Evolutionary conservation across 1,140 invertebrate species (phyloP).

Genomic region (Conus betulinus): DNA sequence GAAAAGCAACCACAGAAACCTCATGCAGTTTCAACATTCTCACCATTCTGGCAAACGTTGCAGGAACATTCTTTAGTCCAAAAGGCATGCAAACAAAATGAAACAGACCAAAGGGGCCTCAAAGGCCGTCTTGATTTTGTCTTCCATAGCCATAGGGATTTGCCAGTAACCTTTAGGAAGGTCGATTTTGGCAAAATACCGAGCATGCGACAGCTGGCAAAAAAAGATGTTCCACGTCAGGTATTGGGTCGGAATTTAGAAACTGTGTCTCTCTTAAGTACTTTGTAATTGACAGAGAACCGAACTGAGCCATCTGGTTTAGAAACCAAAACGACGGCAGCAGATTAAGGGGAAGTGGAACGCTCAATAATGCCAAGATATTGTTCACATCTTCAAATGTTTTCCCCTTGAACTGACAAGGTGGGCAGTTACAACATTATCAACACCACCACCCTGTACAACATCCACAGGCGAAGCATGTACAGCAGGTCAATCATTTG

Average conservation of each 20-base stretch:
- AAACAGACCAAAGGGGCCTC: conserved; percentile 33
- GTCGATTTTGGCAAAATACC: conserved; percentile 37
- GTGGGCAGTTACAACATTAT: too few species aligned
- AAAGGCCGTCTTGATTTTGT: conserved; percentile 41
- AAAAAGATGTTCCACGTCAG: conserved; percentile 54
- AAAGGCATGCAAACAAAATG: conserved; percentile 51
- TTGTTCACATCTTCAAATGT: too few species aligned
- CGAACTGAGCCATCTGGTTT: conserved; percentile 75
- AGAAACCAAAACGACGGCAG: conserved; percentile 76
- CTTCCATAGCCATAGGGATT: conserved; percentile 27
- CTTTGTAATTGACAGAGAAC: conserved; percentile 77
- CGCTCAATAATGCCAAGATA: conserved; percentile 67
- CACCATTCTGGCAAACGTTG: conserved; percentile 45
- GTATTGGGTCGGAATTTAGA: conserved; percentile 54
- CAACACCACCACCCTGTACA: too few species aligned
- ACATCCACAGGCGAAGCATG: too few species aligned
- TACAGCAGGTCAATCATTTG: too few species aligned
- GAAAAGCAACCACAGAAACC: not conserved
- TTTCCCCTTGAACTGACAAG: too few species aligned
- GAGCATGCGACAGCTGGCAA: conserved; percentile 9
- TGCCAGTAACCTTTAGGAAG: conserved; percentile 51
- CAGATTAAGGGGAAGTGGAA: conserved; percentile 75
- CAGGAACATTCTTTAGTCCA: conserved; percentile 49
- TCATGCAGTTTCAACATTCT: conserved; percentile 32
- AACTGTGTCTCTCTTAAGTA: conserved; percentile 48